These are phyloP conservation scores for Octodonta nipae DNA, from an alignment of 2,888 invertebrate genomes.

Conservation along the genomic window DNA sequence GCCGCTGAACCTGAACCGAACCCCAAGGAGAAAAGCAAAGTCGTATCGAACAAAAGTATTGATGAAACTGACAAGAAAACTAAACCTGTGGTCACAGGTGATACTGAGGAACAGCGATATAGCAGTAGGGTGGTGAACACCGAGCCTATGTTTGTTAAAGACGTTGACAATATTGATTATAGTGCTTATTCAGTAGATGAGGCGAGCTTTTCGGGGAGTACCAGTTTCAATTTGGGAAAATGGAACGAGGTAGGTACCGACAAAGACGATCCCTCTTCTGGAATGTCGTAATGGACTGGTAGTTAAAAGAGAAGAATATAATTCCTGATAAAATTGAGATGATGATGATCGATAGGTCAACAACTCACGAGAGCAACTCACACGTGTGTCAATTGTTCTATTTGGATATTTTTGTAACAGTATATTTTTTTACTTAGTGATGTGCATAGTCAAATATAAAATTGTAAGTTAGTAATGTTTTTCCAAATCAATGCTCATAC, in stretches of 20 bases:
- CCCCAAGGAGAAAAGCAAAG: slow-evolving; percentile 27
- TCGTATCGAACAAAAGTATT: slow-evolving; percentile 33
- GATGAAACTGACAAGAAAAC: slow-evolving; percentile 32
- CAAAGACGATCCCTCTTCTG: slow-evolving; percentile 36
- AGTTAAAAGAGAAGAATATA: too few species aligned
- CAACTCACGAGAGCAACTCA: too few species aligned
- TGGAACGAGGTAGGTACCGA: slow-evolving; percentile 23
- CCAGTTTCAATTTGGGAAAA: slow-evolving; percentile 16
- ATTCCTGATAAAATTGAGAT: too few species aligned
- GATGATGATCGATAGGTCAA: too few species aligned
- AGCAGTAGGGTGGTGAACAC: slow-evolving; percentile 36
- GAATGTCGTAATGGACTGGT: slow-evolving; percentile 39
- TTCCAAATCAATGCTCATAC: too few species aligned
- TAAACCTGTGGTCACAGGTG: slow-evolving; percentile 32
- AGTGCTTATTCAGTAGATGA: slow-evolving; percentile 15
- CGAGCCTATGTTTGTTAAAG: slow-evolving; percentile 35
- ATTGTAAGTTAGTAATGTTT: too few species aligned
- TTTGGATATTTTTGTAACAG: too few species aligned
- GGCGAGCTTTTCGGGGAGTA: slow-evolving; percentile 11
- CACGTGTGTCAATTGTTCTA: too few species aligned
- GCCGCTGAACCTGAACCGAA: slow-evolving; percentile 23
- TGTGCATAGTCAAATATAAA: too few species aligned
- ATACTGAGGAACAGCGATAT: slow-evolving; percentile 32
- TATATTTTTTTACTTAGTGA: too few species aligned
- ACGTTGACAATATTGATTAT: slow-evolving; percentile 27